Evolutionary conservation across 2,113 vertebrate species (phyloP).

Genomic region (Pterocles burchelli): DNA sequence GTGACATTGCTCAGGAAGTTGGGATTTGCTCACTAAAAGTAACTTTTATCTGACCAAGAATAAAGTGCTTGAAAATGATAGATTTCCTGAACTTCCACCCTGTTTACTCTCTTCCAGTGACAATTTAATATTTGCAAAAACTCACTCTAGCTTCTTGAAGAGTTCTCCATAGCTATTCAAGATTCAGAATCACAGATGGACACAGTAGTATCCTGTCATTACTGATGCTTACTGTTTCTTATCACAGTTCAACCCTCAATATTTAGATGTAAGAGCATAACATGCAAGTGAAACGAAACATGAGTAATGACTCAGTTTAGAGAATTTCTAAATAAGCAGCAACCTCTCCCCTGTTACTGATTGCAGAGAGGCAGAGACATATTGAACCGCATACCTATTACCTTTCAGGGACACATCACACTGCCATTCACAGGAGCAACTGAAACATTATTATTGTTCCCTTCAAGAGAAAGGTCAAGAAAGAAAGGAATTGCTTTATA

Average conservation of each 20-base stretch:
- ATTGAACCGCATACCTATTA: not conserved
- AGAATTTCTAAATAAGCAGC: not conserved
- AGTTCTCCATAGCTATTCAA: not conserved
- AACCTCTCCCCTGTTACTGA: not conserved
- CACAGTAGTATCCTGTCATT: not conserved
- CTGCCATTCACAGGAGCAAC: not conserved
- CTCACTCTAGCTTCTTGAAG: not conserved
- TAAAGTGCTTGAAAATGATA: not conserved
- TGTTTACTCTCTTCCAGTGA: not conserved
- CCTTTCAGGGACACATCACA: not conserved
- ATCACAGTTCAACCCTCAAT: not conserved
- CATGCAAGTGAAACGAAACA: not conserved
- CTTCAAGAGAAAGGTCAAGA: not conserved
- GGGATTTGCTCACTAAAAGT: not conserved
- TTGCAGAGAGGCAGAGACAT: not conserved
- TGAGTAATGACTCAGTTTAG: not conserved
- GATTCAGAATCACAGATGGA: not conserved
- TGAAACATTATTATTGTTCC: not conserved
- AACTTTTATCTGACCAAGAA: not conserved
- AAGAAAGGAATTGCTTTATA: constrained; percentile 13
- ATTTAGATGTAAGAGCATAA: not conserved
- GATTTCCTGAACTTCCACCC: not conserved
- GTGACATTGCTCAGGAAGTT: not conserved
- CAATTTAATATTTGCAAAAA: not conserved
- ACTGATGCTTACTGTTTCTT: not conserved